Evolutionary conservation across 37 sponge, comb jelly and placozoan genomes (phyloP), one percentile per base, ranked within the genome.

Genomic region (Theonella swinhoei): DNA sequence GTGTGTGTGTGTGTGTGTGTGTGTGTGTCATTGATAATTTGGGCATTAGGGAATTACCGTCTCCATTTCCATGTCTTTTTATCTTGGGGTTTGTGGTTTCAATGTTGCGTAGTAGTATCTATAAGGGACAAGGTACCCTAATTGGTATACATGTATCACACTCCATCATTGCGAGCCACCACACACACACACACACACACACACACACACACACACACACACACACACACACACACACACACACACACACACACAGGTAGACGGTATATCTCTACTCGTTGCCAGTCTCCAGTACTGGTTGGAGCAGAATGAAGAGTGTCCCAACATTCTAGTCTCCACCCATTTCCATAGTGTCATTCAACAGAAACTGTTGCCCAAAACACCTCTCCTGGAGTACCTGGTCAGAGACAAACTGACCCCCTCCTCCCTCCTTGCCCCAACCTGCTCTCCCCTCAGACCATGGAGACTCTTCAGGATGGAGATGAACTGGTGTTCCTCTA

Each of bases 401-500:
- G 96, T 96, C 22, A 40, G 86, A 24, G 11, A 47, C 54, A 47
- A 14, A 47, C 54, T 28, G 4, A 5, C 19, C 30, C 67, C 26
- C 67, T 8, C 67, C 31, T 1, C 32, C 1, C n/a, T 19, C 5
- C 2, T 2, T 69, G 33, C 31, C 70, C 29, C 31, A 4, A 59
- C 41, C 29, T 11, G 11, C 20, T 14, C 25, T 23, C 37, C 68
- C 9, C 62, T 43, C 80, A 94, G 95, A 94, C 80, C 38, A 99
- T 97, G 95, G 91, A 97, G 28, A 77, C 74, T 0, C 67, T 94
- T 37, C 73, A 71, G 31, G 94, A 95, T 67, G 83, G 59, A 39
- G 87, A 80, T 73, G 97, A 92, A 58, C 76, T 99, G 64, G 91
- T 96, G 4, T 99, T 95, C 42, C 94, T 99, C 70, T 96, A 95